A percentile compares a stretch with the other conserved stretches of the same genome.
Evolutionary conservation across 1,140 invertebrate species (phyloP).

Genomic region (Papilio glaucus): DNA sequence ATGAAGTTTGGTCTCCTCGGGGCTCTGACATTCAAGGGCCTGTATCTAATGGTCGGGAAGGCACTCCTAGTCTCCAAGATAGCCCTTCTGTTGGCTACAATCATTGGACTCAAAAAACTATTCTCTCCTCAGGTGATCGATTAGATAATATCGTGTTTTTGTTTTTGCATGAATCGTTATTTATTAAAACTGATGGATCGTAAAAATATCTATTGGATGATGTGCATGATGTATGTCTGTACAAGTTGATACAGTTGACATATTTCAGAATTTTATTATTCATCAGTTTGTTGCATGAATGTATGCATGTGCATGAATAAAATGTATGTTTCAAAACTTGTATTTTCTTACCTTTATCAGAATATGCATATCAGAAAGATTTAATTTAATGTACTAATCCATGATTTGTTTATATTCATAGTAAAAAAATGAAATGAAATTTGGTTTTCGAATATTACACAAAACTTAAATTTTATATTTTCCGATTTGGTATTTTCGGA

Average conservation of each 20-base stretch:
- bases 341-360: slow-evolving; percentile 28
- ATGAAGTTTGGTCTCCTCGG: slow-evolving; percentile 92
- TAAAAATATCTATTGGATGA: neutral
- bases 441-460: no score
- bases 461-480: no score
- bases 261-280: slow-evolving; percentile 15
- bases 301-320: slow-evolving; percentile 37
- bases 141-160: slow-evolving; percentile 51
- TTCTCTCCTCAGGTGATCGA: slow-evolving; percentile 86
- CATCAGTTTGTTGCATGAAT: slow-evolving; percentile 35
- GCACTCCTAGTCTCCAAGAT: slow-evolving; percentile 92
- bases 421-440: no score
- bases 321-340: slow-evolving; percentile 22
- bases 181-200: slow-evolving; percentile 31
- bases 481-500: no score
- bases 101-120: slow-evolving; percentile 92
- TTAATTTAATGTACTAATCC: no score
- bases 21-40: slow-evolving; percentile 90
- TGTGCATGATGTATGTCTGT: neutral
- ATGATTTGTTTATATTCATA: no score
- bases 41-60: slow-evolving; percentile 92
- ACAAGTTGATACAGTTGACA: neutral
- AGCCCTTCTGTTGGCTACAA: slow-evolving; percentile 89
- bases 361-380: no score
- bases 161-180: slow-evolving; percentile 46